These are phyloP conservation scores for Ursus arctos DNA, from an alignment of 2,113 vertebrate genomes.

Conservation along the genomic window DNA sequence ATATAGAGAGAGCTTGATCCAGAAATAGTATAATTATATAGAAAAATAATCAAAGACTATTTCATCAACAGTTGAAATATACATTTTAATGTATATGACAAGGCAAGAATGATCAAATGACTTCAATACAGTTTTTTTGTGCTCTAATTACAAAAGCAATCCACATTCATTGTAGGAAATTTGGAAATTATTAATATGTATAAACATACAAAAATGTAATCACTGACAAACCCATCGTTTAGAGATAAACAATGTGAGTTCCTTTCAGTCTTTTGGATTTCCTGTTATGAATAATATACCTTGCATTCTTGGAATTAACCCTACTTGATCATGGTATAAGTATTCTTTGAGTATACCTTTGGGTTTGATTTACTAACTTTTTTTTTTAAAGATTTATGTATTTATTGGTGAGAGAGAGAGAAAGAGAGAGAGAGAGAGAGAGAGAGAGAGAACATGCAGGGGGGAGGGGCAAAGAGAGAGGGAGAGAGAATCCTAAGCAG, in stretches of 20 bases:
- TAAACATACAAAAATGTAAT: not conserved
- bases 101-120: not conserved
- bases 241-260: not conserved
- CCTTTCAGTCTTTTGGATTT: not conserved
- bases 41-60: not conserved
- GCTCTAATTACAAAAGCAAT: not conserved
- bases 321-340: not conserved
- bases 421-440: no score
- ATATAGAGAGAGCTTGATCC: not conserved
- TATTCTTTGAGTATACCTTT: not conserved
- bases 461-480: not conserved
- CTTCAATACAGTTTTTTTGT: not conserved
- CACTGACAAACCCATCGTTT: not conserved
- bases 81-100: not conserved
- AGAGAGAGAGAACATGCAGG: not conserved
- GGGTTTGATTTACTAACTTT: not conserved
- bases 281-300: not conserved
- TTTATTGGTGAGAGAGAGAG: no score
- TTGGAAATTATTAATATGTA: not conserved
- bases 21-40: not conserved
- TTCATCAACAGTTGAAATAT: not conserved
- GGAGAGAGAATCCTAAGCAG: not conserved
- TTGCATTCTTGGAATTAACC: not conserved
- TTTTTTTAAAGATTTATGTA: no score
- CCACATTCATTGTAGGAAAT: not conserved